These are phyloP conservation scores for Clarias fuscus DNA, from an alignment of 2,797 vertebrate genomes.

Conservation along the genomic window DNA sequence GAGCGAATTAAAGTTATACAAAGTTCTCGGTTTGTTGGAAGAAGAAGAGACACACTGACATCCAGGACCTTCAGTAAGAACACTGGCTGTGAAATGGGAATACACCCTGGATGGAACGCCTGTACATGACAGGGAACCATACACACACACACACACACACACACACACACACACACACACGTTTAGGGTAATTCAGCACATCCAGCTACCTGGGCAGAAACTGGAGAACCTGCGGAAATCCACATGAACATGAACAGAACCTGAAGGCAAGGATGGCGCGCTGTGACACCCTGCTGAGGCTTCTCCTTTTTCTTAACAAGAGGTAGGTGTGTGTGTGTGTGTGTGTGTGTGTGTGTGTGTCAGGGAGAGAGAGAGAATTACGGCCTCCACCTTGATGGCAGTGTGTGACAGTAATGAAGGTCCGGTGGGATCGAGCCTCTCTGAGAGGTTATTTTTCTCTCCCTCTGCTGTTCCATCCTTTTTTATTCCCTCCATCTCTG, in stretches of 20 bases:
- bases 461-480: constrained; percentile 53
- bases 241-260: neutral
- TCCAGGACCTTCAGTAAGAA: neutral
- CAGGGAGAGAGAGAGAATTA: constrained; percentile 8
- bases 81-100: neutral
- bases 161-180: neutral
- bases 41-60: neutral
- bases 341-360: neutral
- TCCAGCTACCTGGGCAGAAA: neutral
- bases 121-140: neutral
- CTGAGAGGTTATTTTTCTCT: constrained; percentile 35
- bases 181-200: neutral
- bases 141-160: neutral
- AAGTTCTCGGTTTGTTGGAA: neutral
- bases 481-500: constrained; percentile 42
- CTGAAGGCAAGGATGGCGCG: neutral
- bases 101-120: neutral
- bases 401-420: constrained; percentile 50
- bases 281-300: neutral
- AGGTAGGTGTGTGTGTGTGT: neutral
- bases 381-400: constrained; percentile 45
- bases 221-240: neutral
- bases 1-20: neutral
- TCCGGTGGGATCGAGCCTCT: constrained; percentile 29
- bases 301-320: neutral